These are phyloP conservation scores for Dastarcus helophoroides DNA, from an alignment of 2,888 invertebrate species.

Conservation along the genomic window DNA sequence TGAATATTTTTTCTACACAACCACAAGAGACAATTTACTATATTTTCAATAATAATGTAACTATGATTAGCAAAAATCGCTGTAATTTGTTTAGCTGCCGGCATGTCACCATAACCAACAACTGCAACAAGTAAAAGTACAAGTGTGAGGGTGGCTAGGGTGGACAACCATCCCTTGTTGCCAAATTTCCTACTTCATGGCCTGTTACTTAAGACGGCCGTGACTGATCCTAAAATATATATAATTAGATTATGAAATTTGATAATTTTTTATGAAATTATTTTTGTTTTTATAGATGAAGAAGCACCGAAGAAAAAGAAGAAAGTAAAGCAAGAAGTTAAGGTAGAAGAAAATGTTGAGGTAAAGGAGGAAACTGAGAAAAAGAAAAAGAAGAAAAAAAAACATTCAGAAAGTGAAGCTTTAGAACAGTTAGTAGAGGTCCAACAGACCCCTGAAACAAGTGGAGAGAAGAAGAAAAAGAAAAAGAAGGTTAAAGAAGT, in stretches of 20 bases:
- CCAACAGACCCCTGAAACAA: background rate
- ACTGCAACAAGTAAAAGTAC: too few species aligned
- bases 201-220: too few species aligned
- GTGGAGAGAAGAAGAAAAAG: conserved; percentile 1
- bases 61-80: too few species aligned
- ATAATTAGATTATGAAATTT: background rate
- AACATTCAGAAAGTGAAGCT: conserved; percentile 1
- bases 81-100: too few species aligned
- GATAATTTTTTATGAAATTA: background rate
- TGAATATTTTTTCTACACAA: too few species aligned
- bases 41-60: too few species aligned
- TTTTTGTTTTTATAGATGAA: background rate
- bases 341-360: conserved; percentile 1
- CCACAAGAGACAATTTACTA: too few species aligned
- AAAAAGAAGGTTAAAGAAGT: conserved; percentile 1
- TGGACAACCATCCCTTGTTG: too few species aligned
- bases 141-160: too few species aligned
- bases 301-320: conserved; percentile 2
- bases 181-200: conserved; percentile 1
- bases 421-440: background rate
- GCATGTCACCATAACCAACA: too few species aligned
- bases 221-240: too few species aligned
- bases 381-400: conserved; percentile 6
- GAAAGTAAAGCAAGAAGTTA: conserved; percentile 1
- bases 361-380: background rate